Percentiles rank a stretch among this genome's conserved stretches.
These are phyloP conservation scores for Gallinago undulata DNA, from an alignment of 2,113 vertebrate genomes.

Conservation along the genomic window DNA sequence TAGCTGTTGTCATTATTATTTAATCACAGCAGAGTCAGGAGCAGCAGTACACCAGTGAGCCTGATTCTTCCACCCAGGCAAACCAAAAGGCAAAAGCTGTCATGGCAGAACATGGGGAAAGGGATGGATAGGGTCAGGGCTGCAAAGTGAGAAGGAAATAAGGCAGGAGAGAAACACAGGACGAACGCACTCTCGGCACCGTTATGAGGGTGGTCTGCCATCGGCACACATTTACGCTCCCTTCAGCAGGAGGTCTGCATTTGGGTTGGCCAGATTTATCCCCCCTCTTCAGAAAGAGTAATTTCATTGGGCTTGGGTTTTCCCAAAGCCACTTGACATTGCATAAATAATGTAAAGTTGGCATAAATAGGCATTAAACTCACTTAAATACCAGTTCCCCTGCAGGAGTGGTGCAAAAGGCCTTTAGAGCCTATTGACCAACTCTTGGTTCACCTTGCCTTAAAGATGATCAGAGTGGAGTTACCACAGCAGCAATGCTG, in stretches of 20 bases:
- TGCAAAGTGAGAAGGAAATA: background rate
- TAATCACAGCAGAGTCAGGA: background rate
- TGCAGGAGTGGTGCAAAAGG: background rate
- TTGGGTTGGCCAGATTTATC: background rate
- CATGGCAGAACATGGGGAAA: background rate
- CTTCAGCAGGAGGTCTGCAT: background rate
- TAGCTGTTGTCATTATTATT: background rate
- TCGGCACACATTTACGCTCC: background rate
- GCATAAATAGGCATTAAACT: background rate
- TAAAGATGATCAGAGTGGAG: background rate
- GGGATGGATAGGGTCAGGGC: background rate
- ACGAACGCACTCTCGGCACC: rapidly evolving
- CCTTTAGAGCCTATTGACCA: background rate
- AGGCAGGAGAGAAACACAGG: background rate
- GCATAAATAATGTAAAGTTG: background rate
- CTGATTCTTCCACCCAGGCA: background rate
- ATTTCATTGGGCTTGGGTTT: background rate
- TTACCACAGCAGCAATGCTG: background rate
- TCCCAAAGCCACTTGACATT: background rate
- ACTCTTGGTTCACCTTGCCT: background rate
- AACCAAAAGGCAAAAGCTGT: background rate
- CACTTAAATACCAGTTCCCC: background rate
- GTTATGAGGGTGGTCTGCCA: background rate
- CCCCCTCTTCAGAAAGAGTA: background rate
- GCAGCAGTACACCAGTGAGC: background rate